Evolutionary conservation across 2,113 vertebrate species (phyloP), one percentile per base, ranked within the genome.

Genomic region (Echinops telfairi): DNA sequence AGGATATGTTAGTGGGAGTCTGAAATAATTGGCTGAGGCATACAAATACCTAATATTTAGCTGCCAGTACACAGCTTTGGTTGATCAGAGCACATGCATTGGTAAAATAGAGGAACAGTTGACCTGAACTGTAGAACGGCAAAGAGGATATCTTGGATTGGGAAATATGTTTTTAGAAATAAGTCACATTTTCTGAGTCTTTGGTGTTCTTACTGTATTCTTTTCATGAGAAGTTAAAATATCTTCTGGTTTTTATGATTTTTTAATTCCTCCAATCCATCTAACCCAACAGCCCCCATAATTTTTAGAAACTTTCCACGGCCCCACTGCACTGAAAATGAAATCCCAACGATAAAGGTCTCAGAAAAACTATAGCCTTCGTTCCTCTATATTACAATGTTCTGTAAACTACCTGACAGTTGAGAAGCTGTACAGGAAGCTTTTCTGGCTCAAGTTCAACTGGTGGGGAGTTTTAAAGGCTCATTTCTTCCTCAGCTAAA

Each of bases 301-400:
- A 91, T 89, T 96, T 93, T 89, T 85, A 64, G 87, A 94, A 83
- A 89, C 58, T 33, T 96, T 87, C 93, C 47, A 12, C 70, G 53
- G 57, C 62, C 70, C 91, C 43, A 7, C 10, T 43, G 20, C 43
- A 83, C 43, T 70, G 86, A 92, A 85, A 93, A 95, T 94, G 95
- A 96, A 94, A 92, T 83, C 31, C 62, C 60, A 76, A 43, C 89
- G 62, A 57, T 17, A 84, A 89, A 93, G 27, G 88, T 89, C 79
- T 88, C 23, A 62, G 79, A 19, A 64, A 95, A 96, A 90, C 60
- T 85, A 36, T n/a, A 29, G 38, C 33, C 84, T 40, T 38, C 17
- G 75, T 23, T 80, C 84, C 43, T 92, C 36, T 17, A 90, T 20
- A 29, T 57, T 23, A n/a, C 1, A 80, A 19, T 83, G 66, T 70